A percentile compares a stretch with the other conserved stretches of the same genome.
These are phyloP conservation scores for Perccottus glenii DNA, from an alignment of 2,113 vertebrate genomes.

Conservation along the genomic window DNA sequence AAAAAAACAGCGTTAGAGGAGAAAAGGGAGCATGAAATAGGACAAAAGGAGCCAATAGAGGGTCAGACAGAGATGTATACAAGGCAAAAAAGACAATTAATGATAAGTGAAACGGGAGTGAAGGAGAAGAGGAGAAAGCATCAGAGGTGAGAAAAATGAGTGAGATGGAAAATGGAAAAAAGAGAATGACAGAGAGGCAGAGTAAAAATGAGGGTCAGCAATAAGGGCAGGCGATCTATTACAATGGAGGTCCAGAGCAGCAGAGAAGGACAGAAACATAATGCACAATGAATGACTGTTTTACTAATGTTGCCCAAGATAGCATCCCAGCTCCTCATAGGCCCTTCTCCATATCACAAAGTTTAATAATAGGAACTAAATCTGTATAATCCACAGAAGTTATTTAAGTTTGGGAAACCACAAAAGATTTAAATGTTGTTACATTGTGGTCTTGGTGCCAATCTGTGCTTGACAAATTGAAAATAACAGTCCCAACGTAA, in stretches of 20 bases:
- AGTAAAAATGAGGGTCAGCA: constrained; percentile 68
- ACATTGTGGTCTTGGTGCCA: constrained; percentile 3
- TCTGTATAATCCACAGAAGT: neutral
- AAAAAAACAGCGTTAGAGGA: neutral
- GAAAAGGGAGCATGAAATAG: constrained; percentile 17
- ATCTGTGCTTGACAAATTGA: constrained; percentile 28
- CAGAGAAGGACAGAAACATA: constrained; percentile 49
- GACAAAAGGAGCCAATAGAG: constrained; percentile 22
- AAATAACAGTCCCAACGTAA: neutral
- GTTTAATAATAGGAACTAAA: neutral
- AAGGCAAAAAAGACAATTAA: constrained; percentile 41
- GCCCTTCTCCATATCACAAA: neutral
- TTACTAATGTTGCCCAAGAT: constrained; percentile 51
- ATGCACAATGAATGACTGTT: constrained; percentile 44
- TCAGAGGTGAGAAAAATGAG: constrained; percentile 61
- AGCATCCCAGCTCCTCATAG: constrained; percentile 1
- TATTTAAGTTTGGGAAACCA: neutral
- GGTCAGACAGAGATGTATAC: constrained; percentile 18
- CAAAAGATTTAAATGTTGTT: neutral
- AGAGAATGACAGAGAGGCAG: constrained; percentile 44
- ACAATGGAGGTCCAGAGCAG: constrained; percentile 56
- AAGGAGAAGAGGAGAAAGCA: constrained; percentile 12
- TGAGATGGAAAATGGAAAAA: constrained; percentile 64
- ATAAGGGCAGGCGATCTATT: constrained; percentile 67
- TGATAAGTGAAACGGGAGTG: constrained; percentile 11